A percentile compares a stretch with the other conserved stretches of the same genome.
Evolutionary conservation across 2,888 invertebrate genomes (phyloP).

Genomic region (Hypselothyrea guttata): DNA sequence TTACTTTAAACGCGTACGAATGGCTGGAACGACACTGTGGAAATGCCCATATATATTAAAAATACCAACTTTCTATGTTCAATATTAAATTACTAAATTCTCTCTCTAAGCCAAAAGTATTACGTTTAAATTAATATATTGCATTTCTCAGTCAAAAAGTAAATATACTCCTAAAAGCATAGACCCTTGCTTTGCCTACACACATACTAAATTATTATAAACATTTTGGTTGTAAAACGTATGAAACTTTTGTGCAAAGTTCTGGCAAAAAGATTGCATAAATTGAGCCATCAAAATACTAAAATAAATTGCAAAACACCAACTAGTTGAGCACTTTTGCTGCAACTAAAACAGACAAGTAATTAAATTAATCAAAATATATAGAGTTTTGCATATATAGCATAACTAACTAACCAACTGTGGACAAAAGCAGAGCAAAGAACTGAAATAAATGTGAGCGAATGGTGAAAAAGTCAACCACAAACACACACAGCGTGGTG

Average conservation of each 20-base stretch:
- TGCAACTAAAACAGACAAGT: constrained; percentile 24
- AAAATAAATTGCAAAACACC: constrained; percentile 2
- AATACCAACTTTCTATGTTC: no score
- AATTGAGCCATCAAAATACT: constrained; percentile 16
- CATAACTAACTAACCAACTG: constrained; percentile 32
- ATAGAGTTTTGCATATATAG: constrained; percentile 56
- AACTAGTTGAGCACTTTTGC: constrained; percentile 16
- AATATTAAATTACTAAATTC: no score
- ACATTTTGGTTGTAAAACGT: no score
- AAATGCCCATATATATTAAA: no score
- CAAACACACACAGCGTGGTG: constrained; percentile 14
- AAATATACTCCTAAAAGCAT: no score
- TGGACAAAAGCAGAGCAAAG: constrained; percentile 20
- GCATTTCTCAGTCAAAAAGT: no score
- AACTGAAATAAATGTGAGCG: constrained; percentile 32
- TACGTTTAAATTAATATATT: no score
- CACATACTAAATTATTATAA: no score
- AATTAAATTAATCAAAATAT: constrained; percentile 68
- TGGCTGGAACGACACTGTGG: no score
- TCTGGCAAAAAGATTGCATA: constrained; percentile 22
- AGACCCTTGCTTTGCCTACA: no score
- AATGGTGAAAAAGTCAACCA: constrained; percentile 41
- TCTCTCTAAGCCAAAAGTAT: no score
- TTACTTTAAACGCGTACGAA: no score
- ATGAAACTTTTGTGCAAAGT: constrained; percentile 50